A percentile compares a stretch with the other conserved stretches of the same genome.
Evolutionary conservation across 2,113 vertebrate genomes (phyloP).

Genomic region (Carassius carassius): DNA sequence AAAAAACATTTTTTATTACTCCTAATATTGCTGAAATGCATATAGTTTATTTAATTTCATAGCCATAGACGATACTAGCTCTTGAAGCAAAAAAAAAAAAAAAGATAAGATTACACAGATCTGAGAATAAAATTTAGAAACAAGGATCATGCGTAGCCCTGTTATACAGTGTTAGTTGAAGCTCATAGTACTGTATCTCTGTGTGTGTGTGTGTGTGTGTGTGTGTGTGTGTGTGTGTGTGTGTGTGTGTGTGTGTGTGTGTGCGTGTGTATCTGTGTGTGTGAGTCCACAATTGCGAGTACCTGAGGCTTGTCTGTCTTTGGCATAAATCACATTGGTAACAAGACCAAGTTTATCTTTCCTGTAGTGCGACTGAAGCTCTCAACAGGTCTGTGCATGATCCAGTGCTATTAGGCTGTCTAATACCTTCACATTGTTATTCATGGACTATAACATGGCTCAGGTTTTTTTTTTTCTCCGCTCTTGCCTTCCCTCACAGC

Average conservation of each 20-base stretch:
- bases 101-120: background rate
- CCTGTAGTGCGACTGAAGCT: constrained; percentile 47
- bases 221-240: background rate
- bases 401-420: constrained; percentile 54
- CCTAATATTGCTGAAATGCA: constrained; percentile 31
- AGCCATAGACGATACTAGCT: background rate
- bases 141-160: background rate
- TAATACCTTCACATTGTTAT: constrained; percentile 62
- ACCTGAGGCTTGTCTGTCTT: constrained; percentile 43
- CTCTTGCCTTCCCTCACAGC: constrained; percentile 47
- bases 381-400: constrained; percentile 59
- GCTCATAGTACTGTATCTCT: constrained; percentile 10
- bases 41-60: background rate
- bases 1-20: background rate
- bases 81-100: background rate
- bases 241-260: background rate
- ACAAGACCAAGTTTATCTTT: constrained; percentile 58
- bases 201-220: background rate
- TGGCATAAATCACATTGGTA: constrained; percentile 48
- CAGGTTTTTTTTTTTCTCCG: constrained; percentile 2
- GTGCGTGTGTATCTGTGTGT: background rate
- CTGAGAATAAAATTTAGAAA: background rate
- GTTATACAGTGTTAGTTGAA: constrained; percentile 5
- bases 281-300: constrained; percentile 10
- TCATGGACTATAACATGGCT: constrained; percentile 58